phyloP scores from a whole-genome alignment of 2,888 invertebrate species.

The Xanthostigma xanthostigma region DNA sequence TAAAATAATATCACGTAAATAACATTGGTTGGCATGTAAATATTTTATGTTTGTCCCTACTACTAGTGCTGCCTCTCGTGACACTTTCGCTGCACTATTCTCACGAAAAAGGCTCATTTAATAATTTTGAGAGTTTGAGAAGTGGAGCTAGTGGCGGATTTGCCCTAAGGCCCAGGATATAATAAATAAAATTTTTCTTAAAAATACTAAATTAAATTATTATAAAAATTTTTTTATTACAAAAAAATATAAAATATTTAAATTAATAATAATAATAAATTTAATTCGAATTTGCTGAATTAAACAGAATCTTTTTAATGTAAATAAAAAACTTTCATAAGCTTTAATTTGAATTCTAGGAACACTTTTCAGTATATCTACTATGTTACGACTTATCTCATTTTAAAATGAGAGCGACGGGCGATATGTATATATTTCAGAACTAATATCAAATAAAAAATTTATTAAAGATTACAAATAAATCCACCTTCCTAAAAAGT shows the following conservation, averaged over 20 bases:
- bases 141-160: too few species aligned
- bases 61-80: too few species aligned
- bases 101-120: too few species aligned
- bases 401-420: slow-evolving; percentile 55
- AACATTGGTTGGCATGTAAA: too few species aligned
- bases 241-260: slow-evolving; percentile 30
- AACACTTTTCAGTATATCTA: slow-evolving; percentile 61
- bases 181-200: neutral
- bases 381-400: slow-evolving; percentile 73
- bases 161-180: too few species aligned
- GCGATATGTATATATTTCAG: slow-evolving; percentile 64
- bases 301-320: slow-evolving; percentile 41
- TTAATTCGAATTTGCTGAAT: slow-evolving; percentile 25
- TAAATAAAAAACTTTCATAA: slow-evolving; percentile 50
- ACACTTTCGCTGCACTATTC: too few species aligned
- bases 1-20: too few species aligned
- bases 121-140: too few species aligned
- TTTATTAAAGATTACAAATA: slow-evolving; percentile 43
- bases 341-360: slow-evolving; percentile 50
- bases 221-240: slow-evolving; percentile 33
- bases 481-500: slow-evolving; percentile 44
- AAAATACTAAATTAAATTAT: slow-evolving; percentile 7
- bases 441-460: slow-evolving; percentile 41
- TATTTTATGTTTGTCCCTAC: too few species aligned
- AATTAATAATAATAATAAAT: slow-evolving; percentile 21